Percentiles rank a stretch among this genome's conserved stretches.
Conservation (phyloP, 2,113 vertebrate genomes). For the Thunnus maccoyii region DNA sequence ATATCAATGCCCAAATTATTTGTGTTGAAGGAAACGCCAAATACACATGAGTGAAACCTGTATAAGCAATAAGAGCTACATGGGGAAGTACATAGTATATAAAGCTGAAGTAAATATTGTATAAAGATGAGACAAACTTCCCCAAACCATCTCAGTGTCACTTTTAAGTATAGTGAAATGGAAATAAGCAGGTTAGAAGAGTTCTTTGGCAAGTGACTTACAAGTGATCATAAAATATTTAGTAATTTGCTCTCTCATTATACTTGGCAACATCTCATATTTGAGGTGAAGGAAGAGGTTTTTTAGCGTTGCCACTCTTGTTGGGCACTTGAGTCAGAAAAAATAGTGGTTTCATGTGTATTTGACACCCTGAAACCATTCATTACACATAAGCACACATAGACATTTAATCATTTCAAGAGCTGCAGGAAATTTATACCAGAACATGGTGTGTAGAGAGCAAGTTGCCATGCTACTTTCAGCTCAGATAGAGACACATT, state of each 20-base stretch:
- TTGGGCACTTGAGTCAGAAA: constrained; percentile 4
- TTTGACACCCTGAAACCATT: constrained; percentile 3
- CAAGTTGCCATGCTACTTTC: background rate
- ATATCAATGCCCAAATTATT: too few relatives aligned
- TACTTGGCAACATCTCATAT: background rate
- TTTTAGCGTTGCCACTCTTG: constrained; percentile 4
- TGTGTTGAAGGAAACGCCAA: too few relatives aligned
- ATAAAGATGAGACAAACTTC: background rate
- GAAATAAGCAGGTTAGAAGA: background rate
- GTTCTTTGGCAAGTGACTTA: constrained; percentile 7
- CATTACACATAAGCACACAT: background rate
- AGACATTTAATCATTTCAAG: constrained; percentile 4
- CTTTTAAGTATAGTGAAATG: background rate
- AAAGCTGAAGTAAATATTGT: background rate
- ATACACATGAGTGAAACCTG: background rate
- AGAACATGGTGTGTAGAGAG: background rate
- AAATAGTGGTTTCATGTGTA: background rate
- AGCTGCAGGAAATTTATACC: background rate
- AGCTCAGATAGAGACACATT: constrained; percentile 1
- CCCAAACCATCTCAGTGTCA: constrained; percentile 4
- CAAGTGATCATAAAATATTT: constrained; percentile 26
- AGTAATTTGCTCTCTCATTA: constrained; percentile 17
- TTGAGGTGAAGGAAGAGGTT: constrained; percentile 13
- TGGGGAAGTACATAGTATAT: background rate
- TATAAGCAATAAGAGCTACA: background rate